A percentile compares a stretch with the other conserved stretches of the same genome.
Conservation (phyloP, 53 echinoderm and acorn worm genomes). For the Apostichopus leukothele region DNA sequence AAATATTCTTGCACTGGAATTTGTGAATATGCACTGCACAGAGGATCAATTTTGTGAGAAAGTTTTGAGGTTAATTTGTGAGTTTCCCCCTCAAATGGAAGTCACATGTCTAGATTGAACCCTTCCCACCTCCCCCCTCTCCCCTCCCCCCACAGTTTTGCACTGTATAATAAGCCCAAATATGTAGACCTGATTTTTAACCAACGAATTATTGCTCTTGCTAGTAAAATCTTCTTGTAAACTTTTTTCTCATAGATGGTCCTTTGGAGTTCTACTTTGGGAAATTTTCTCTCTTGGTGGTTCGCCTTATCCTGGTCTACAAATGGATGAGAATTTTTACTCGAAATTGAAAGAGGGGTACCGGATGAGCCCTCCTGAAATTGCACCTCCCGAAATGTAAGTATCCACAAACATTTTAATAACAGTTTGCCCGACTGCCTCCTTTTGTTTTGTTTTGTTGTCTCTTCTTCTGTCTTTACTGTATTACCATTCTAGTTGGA, state of each 20-base stretch:
- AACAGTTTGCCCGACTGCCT: no score
- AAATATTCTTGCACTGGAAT: no score
- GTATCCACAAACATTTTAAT: constrained; percentile 3
- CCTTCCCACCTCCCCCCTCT: no score
- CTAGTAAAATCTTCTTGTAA: background rate
- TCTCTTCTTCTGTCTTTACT: no score
- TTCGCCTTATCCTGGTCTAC: constrained; percentile 89
- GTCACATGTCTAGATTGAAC: no score
- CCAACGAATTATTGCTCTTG: background rate
- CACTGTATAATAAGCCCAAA: background rate
- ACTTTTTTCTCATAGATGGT: constrained; percentile 62
- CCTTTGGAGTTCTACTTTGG: constrained; percentile 85
- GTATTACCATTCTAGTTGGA: no score
- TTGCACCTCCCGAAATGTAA: constrained; percentile 83
- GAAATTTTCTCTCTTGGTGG: constrained; percentile 93
- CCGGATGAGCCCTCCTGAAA: constrained; percentile 78
- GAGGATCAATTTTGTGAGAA: no score
- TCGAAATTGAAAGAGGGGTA: constrained; percentile 82
- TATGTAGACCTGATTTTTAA: background rate
- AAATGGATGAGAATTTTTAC: constrained; percentile 92
- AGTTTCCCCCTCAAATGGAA: no score
- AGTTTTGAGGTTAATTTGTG: no score
- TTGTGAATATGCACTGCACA: no score
- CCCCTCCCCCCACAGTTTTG: background rate
- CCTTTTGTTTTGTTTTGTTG: no score